Evolutionary conservation across 2,797 vertebrate genomes (phyloP).

Genomic region (Antennarius maculatus): DNA sequence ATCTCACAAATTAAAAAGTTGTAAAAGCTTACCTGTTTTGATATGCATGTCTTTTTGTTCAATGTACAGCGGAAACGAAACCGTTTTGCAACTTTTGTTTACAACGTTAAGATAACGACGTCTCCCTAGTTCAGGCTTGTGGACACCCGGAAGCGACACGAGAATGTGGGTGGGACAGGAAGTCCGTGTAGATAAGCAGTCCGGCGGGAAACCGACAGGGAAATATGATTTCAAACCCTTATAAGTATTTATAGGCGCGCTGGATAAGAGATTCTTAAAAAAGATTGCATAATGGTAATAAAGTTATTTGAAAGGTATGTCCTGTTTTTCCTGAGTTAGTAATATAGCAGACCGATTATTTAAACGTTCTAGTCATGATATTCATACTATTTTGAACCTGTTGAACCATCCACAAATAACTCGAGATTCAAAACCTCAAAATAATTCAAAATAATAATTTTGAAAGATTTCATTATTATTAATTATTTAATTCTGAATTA

Average conservation of each 20-base stretch:
- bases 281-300: too few species aligned
- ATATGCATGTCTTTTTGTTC: constrained; percentile 82
- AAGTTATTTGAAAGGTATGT: too few species aligned
- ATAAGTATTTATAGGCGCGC: constrained; percentile 7
- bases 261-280: neutral
- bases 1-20: neutral
- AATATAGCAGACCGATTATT: too few species aligned
- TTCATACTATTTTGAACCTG: too few species aligned
- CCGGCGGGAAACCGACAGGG: constrained; percentile 67
- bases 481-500: too few species aligned
- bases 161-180: constrained; percentile 71
- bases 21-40: constrained; percentile 79
- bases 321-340: too few species aligned
- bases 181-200: constrained; percentile 56
- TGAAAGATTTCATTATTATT: too few species aligned
- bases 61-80: constrained; percentile 45
- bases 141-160: constrained; percentile 76
- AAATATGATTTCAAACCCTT: constrained; percentile 12
- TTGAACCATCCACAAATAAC: too few species aligned
- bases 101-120: constrained; percentile 54
- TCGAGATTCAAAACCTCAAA: too few species aligned
- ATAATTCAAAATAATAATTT: too few species aligned
- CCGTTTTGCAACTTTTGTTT: constrained; percentile 74
- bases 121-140: constrained; percentile 55
- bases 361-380: too few species aligned